Conservation (phyloP, 2,888 invertebrate genomes). For the Erebia palarica region DNA sequence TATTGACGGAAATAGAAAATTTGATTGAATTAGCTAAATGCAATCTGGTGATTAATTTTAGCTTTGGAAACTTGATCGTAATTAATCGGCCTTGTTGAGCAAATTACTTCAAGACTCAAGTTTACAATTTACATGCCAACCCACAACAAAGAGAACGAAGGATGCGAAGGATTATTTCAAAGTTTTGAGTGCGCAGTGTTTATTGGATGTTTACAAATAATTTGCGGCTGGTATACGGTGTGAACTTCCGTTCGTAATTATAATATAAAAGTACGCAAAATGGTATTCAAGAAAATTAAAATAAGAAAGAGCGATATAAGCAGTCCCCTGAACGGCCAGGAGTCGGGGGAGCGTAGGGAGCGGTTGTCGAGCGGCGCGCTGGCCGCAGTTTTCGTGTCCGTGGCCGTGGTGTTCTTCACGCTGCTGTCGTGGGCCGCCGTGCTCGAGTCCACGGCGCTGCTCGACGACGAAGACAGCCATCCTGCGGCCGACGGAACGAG, state of each 20-base stretch:
- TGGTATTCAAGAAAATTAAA: slow-evolving; percentile 29
- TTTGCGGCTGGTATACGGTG: too few species aligned
- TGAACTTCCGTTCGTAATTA: background rate
- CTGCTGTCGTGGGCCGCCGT: slow-evolving; percentile 2
- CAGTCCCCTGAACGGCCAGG: background rate
- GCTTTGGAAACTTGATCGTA: background rate
- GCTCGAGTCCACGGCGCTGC: background rate
- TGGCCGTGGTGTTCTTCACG: background rate
- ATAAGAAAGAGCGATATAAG: slow-evolving; percentile 12
- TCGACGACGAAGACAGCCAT: background rate
- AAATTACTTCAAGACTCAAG: background rate
- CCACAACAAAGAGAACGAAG: background rate
- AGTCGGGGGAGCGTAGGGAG: background rate
- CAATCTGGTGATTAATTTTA: background rate
- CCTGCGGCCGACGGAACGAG: background rate
- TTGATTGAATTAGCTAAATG: background rate
- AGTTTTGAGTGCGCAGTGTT: background rate
- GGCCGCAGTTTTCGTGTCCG: background rate
- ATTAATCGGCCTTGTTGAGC: slow-evolving; percentile 1
- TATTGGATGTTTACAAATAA: background rate
- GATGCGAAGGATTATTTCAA: too few species aligned
- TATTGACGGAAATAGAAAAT: background rate
- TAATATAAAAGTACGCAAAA: slow-evolving; percentile 1
- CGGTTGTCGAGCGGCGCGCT: background rate
- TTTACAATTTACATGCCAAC: too few species aligned